Evolutionary conservation across 2,888 invertebrate genomes (phyloP).

Genomic region (Drosophila kanekoi): DNA sequence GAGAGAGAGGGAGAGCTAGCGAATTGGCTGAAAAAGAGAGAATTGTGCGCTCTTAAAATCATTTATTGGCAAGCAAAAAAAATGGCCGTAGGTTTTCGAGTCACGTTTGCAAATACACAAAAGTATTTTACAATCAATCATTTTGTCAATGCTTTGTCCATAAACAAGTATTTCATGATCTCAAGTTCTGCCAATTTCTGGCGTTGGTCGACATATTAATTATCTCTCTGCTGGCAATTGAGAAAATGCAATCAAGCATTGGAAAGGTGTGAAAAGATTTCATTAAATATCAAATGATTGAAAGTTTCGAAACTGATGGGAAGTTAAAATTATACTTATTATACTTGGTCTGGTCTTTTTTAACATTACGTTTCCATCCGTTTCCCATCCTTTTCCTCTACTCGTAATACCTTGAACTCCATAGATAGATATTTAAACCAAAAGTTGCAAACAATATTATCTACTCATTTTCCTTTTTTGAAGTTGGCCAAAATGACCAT

Average conservation of each 20-base stretch:
- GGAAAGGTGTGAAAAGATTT: neutral
- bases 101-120: conserved; percentile 3
- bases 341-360: too few relatives aligned
- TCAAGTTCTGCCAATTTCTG: neutral
- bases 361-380: too few relatives aligned
- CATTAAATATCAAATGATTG: too few relatives aligned
- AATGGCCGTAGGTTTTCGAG: conserved; percentile 4
- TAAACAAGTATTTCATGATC: neutral
- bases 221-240: conserved; percentile 19
- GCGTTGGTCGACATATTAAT: conserved; percentile 37
- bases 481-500: conserved; percentile 12
- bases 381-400: too few relatives aligned
- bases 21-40: conserved; percentile 13
- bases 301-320: too few relatives aligned
- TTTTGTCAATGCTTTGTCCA: conserved; percentile 10
- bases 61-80: conserved; percentile 23
- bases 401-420: too few relatives aligned
- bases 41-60: conserved; percentile 54
- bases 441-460: too few relatives aligned
- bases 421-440: too few relatives aligned
- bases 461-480: too few relatives aligned
- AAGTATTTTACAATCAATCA: conserved; percentile 29
- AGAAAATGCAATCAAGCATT: neutral
- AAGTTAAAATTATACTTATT: too few relatives aligned
- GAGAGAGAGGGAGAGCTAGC: neutral